These are phyloP conservation scores for Galerucella nymphaeae DNA, from an alignment of 2,888 invertebrate species.

Conservation along the genomic window DNA sequence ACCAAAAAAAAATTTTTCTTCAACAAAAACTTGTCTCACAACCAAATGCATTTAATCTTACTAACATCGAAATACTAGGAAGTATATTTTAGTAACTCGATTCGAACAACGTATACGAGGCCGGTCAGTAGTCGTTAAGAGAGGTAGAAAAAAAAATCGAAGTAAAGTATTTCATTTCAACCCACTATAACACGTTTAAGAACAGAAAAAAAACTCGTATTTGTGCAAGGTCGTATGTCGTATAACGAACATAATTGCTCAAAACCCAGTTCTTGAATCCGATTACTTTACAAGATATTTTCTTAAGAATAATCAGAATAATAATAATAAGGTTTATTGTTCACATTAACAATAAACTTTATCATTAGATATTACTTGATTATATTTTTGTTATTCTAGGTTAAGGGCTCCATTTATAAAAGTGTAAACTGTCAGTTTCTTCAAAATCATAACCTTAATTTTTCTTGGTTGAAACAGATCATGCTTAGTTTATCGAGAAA, in stretches of 20 bases:
- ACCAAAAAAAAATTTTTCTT: too few relatives aligned
- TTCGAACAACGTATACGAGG: background rate
- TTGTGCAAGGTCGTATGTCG: background rate
- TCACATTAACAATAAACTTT: too few relatives aligned
- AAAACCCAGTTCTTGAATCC: background rate
- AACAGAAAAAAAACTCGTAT: background rate
- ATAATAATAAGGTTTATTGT: too few relatives aligned
- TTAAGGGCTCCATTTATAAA: too few relatives aligned
- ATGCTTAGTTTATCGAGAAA: too few relatives aligned
- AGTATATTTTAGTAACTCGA: background rate
- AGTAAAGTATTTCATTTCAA: background rate
- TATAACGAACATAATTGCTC: background rate
- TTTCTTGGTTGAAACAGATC: too few relatives aligned
- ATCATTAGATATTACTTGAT: too few relatives aligned
- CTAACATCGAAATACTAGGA: background rate
- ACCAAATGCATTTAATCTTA: background rate
- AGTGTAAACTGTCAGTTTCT: too few relatives aligned
- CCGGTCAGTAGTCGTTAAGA: background rate
- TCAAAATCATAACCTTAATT: too few relatives aligned
- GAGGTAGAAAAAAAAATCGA: background rate
- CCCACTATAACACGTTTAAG: background rate
- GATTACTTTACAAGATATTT: too few relatives aligned
- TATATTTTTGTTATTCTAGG: too few relatives aligned
- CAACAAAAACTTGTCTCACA: background rate
- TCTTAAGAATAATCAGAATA: too few relatives aligned